Conservation (phyloP, 2,888 invertebrate genomes). For the Poecilus cupreus region DNA sequence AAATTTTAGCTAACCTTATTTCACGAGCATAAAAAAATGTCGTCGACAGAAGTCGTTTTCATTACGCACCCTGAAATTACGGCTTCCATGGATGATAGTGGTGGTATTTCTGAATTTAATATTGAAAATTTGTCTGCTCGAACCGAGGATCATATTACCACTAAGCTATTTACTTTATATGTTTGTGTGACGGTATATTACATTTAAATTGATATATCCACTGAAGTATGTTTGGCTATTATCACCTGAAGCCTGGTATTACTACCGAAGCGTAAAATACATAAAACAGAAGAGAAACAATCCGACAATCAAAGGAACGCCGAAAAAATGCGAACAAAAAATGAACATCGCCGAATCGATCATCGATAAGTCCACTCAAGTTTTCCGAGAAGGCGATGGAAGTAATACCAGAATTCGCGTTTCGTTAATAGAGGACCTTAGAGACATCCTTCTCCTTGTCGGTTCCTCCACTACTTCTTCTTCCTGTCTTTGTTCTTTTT, state of each 20-base stretch:
- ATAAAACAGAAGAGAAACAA: slow-evolving; percentile 28
- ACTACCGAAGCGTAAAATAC: slow-evolving; percentile 7
- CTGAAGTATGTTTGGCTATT: too few species aligned
- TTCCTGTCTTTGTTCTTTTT: background rate
- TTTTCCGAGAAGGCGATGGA: background rate
- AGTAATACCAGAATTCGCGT: slow-evolving; percentile 24
- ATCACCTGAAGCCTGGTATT: background rate
- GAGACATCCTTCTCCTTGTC: background rate
- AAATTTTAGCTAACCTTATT: too few species aligned
- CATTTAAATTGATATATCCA: too few species aligned
- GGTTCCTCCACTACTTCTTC: slow-evolving; percentile 5
- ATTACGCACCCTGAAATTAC: too few species aligned
- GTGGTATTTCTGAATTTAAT: too few species aligned
- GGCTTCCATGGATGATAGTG: too few species aligned
- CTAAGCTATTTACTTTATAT: too few species aligned
- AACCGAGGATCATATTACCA: too few species aligned
- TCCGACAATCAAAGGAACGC: background rate
- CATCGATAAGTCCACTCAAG: slow-evolving; percentile 3
- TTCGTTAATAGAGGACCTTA: slow-evolving; percentile 38
- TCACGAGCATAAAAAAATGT: too few species aligned
- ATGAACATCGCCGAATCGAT: slow-evolving; percentile 32
- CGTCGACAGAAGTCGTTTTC: too few species aligned
- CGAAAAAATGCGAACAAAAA: background rate
- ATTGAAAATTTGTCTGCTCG: too few species aligned
- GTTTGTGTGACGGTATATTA: too few species aligned